Evolutionary conservation across 2,113 vertebrate species (phyloP).

Genomic region (Corvus cornix): DNA sequence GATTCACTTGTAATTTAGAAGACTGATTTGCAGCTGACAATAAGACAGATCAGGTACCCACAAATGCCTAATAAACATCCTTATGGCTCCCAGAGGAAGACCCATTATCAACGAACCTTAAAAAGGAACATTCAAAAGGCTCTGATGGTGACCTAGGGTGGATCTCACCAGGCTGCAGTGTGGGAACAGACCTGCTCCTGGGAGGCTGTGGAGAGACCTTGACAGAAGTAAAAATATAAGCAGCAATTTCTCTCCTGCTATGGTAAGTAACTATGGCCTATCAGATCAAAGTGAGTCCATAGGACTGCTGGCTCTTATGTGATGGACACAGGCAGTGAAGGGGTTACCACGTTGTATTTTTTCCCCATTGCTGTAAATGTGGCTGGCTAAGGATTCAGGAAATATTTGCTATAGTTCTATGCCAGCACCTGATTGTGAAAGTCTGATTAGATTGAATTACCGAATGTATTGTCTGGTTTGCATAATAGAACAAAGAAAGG

Average conservation of each 20-base stretch:
- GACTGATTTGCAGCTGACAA: background rate
- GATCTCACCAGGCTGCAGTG: background rate
- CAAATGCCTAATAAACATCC: background rate
- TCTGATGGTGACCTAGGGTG: background rate
- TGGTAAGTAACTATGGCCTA: background rate
- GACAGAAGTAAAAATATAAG: background rate
- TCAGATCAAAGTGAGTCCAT: background rate
- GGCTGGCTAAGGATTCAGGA: constrained; percentile 47
- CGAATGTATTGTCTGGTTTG: constrained; percentile 46
- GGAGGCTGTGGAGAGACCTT: background rate
- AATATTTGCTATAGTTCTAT: constrained; percentile 21
- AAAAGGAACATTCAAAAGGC: background rate
- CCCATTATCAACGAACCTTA: background rate
- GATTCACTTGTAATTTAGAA: background rate
- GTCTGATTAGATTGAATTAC: constrained; percentile 55
- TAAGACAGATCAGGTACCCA: background rate
- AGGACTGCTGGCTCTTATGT: background rate
- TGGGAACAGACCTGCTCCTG: background rate
- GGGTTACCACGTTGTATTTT: background rate
- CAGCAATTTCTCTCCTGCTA: background rate
- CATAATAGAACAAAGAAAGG: constrained; percentile 54
- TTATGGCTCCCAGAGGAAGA: background rate
- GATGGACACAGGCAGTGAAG: background rate
- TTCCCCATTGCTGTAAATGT: background rate
- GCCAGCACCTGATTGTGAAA: constrained; percentile 46